Percentiles rank a stretch among this genome's conserved stretches.
These are phyloP conservation scores for Diadophis punctatus DNA, from an alignment of 2,113 vertebrate genomes.

Conservation along the genomic window DNA sequence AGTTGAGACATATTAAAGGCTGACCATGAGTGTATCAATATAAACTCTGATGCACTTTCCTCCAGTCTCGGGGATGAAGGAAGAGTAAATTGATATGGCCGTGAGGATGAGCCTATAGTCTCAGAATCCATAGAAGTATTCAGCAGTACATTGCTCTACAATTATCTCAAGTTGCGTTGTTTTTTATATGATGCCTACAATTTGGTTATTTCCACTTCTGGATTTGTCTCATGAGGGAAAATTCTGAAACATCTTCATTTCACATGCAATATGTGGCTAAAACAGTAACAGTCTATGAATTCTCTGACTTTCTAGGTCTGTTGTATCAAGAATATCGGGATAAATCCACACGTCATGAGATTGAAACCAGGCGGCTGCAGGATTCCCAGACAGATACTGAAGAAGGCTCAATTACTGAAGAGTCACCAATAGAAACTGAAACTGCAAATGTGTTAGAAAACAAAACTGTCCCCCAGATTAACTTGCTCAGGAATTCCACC, in stretches of 20 bases:
- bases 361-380: constrained; percentile 84
- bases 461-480: constrained; percentile 71
- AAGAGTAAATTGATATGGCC: background rate
- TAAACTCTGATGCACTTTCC: background rate
- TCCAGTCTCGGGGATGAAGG: background rate
- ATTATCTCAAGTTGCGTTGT: background rate
- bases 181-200: background rate
- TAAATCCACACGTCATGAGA: constrained; percentile 89
- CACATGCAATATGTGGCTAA: background rate
- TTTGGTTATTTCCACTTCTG: background rate
- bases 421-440: constrained; percentile 68
- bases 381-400: constrained; percentile 70
- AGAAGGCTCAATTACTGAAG: constrained; percentile 37
- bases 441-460: constrained; percentile 43
- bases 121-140: too few species aligned
- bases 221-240: background rate
- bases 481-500: constrained; percentile 72
- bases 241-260: background rate
- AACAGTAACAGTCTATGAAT: background rate
- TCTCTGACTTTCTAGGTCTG: constrained; percentile 72
- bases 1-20: background rate
- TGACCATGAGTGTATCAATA: background rate
- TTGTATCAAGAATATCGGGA: constrained; percentile 96
- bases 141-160: background rate
- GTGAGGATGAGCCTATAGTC: background rate